A percentile compares a stretch with the other conserved stretches of the same genome.
phyloP scores from a whole-genome alignment of 1,140 invertebrate species.

The Diorhabda sublineata region DNA sequence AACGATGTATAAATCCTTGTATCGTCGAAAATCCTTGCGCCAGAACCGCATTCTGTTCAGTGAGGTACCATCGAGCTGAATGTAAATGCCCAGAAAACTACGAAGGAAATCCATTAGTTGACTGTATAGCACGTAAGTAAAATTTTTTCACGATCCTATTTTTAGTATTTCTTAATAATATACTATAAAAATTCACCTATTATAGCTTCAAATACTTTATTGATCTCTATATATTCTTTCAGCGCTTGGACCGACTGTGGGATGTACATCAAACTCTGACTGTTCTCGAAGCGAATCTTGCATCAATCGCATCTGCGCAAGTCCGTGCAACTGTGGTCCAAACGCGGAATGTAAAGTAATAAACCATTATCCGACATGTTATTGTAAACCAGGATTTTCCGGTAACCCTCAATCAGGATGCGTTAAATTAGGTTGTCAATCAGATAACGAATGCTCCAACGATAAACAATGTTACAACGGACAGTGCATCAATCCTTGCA shows the following conservation, averaged over 20 bases:
- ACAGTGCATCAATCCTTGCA: constrained; percentile 74
- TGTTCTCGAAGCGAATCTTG: constrained; percentile 76
- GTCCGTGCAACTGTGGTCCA: constrained; percentile 78
- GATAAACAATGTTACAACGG: constrained; percentile 77
- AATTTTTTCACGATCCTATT: background rate
- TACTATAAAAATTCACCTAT: background rate
- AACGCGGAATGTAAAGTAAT: constrained; percentile 75
- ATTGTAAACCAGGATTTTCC: constrained; percentile 70
- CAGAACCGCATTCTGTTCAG: constrained; percentile 71
- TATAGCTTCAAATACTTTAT: background rate
- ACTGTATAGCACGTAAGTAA: constrained; percentile 73
- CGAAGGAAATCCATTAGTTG: constrained; percentile 65
- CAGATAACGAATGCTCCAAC: constrained; percentile 71
- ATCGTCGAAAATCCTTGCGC: constrained; percentile 64
- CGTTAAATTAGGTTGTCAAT: constrained; percentile 64
- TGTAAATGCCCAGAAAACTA: constrained; percentile 78
- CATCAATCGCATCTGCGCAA: constrained; percentile 70
- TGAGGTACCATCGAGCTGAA: constrained; percentile 66
- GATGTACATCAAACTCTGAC: constrained; percentile 73
- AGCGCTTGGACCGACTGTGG: constrained; percentile 58
- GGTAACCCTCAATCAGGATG: constrained; percentile 81
- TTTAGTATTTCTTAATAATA: background rate
- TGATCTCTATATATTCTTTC: constrained; percentile 22
- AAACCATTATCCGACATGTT: constrained; percentile 78
- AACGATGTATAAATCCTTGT: constrained; percentile 76